These are phyloP conservation scores for Rousettus madagascariensis DNA, from an alignment of 2,797 vertebrate species.

Conservation along the genomic window DNA sequence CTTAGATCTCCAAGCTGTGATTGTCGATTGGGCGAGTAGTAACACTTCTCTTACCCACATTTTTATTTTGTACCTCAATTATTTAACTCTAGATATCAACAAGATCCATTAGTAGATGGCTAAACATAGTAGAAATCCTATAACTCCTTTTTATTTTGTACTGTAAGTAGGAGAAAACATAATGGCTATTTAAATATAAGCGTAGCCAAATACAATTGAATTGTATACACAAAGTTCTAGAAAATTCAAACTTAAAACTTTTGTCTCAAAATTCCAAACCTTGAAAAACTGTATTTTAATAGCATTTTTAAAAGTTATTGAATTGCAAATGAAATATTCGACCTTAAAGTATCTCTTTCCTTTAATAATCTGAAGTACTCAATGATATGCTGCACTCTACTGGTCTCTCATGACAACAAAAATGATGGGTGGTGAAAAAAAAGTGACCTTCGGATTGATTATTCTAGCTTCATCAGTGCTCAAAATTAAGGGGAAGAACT, in stretches of 20 bases:
- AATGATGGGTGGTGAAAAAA: not conserved
- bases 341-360: not conserved
- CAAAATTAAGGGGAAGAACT: not conserved
- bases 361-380: not conserved
- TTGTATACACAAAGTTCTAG: not conserved
- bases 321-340: not conserved
- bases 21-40: not conserved
- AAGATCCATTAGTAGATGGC: not conserved
- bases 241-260: not conserved
- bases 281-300: not conserved
- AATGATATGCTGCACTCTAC: not conserved
- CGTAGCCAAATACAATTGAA: not conserved
- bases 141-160: not conserved
- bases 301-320: not conserved
- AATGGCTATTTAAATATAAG: not conserved
- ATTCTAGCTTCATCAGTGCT: not conserved
- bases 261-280: not conserved
- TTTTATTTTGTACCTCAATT: not conserved
- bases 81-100: not conserved
- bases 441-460: not conserved
- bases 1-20: not conserved
- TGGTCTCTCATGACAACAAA: not conserved
- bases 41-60: not conserved
- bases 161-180: not conserved
- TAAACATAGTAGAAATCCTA: not conserved